Base-by-base conservation (phyloP, 2,888 invertebrate genomes). In the Mesochorus sp. region DNA sequence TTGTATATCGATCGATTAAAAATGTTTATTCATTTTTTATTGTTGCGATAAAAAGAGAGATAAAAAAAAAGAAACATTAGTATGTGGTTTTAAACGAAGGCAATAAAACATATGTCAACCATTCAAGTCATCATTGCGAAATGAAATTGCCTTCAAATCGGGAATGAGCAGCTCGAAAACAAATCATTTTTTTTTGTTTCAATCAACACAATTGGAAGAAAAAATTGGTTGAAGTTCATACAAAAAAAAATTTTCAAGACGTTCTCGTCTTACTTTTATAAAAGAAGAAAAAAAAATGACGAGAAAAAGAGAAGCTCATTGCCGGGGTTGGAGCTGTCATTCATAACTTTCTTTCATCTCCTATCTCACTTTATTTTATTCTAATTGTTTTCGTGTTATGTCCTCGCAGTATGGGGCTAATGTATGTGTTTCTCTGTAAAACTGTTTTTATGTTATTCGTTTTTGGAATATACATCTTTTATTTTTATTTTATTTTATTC, bases 381-480 rank as follows among this genome's bases (percentile, higher is more conserved):
- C 64, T 66, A 47, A 66, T 19, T 78, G 78, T 74, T 62, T 74
- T 71, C n/a, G 78, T 78, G 74, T 34, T 66, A 21, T 71, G 78
- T 78, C 78, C 74, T 70, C 59, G n/a, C n/a, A 59, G 73, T 76
- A 64, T 72, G 80, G 74, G 75, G 66, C 70, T 75, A 62, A 77
- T 80, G 75, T 51, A 62, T 76, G 72, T 72, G 80, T 76, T 19
- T 76, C 17, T 78, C 26, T 73, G 70, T 59, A 68, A 72, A 70
- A 74, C 72, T 80, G 77, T 78, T n/a, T n/a, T n/a, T 75, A 64
- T 80, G 73, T 78, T 42, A 68, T n/a, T n/a, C 66, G 67, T 78
- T n/a, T n/a, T n/a, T 70, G 62, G 55, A 76, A 57, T 39, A 55
- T 67, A 61, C 14, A 59, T 61, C 17, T 59, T 61, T n/a, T n/a